These are phyloP conservation scores for Bactericera cockerelli DNA, from an alignment of 1,140 invertebrate genomes.

Conservation along the genomic window DNA sequence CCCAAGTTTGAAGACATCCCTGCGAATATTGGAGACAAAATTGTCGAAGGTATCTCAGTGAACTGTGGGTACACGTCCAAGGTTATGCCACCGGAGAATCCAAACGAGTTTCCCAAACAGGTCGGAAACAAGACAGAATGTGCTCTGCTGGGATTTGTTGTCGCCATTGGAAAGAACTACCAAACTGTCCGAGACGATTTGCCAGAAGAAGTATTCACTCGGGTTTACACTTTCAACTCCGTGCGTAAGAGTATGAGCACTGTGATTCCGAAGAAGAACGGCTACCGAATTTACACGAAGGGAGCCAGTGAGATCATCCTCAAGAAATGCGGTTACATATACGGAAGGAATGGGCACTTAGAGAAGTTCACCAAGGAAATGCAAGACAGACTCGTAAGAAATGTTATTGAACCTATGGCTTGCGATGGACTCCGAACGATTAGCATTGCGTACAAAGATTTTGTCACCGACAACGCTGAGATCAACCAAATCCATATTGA, in stretches of 20 bases:
- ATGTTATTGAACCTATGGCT: constrained; percentile 98
- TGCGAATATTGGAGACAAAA: constrained; percentile 55
- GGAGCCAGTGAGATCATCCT: constrained; percentile 98
- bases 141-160: constrained; percentile 87
- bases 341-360: constrained; percentile 77
- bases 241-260: constrained; percentile 98
- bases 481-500: constrained; percentile 80
- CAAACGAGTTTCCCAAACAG: constrained; percentile 66
- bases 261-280: constrained; percentile 69
- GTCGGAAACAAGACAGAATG: constrained; percentile 99
- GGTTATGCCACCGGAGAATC: constrained; percentile 49
- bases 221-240: constrained; percentile 97
- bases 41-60: constrained; percentile 75
- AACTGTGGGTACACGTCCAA: constrained; percentile 95
- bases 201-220: constrained; percentile 86
- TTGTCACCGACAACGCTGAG: constrained; percentile 79
- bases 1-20: constrained; percentile 72
- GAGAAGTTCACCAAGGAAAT: constrained; percentile 80
- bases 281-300: constrained; percentile 90
- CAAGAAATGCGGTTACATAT: constrained; percentile 84
- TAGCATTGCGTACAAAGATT: constrained; percentile 83
- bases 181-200: constrained; percentile 75
- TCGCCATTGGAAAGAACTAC: constrained; percentile 81
- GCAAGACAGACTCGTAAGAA: constrained; percentile 78
- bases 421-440: constrained; percentile 93